These are phyloP conservation scores for Bugula neritina DNA, from an alignment of 2,888 invertebrate genomes.

Conservation along the genomic window DNA sequence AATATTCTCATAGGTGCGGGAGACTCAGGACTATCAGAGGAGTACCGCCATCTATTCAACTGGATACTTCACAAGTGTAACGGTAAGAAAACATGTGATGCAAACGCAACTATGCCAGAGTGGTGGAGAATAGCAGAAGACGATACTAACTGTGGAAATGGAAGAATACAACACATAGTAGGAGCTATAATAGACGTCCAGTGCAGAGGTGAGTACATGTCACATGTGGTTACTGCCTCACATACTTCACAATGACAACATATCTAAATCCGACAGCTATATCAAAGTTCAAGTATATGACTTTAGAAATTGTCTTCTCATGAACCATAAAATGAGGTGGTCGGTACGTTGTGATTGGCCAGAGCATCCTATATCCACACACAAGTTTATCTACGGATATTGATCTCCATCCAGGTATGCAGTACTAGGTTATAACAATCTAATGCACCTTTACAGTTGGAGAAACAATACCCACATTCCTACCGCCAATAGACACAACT, in stretches of 20 bases:
- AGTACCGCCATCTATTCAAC: constrained; percentile 8
- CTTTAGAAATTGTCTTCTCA: too few relatives aligned
- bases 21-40: not conserved
- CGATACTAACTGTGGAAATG: not conserved
- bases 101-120: not conserved
- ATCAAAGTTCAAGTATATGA: too few relatives aligned
- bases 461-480: not conserved
- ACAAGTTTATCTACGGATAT: too few relatives aligned
- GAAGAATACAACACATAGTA: not conserved
- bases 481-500: not conserved
- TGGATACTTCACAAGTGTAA: constrained; percentile 9
- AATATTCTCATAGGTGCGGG: not conserved
- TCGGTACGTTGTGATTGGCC: too few relatives aligned
- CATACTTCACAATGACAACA: too few relatives aligned
- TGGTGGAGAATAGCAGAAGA: not conserved
- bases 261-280: too few relatives aligned
- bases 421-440: too few relatives aligned
- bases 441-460: too few relatives aligned
- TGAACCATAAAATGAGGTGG: too few relatives aligned
- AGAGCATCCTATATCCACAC: too few relatives aligned
- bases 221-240: too few relatives aligned
- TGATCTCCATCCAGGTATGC: too few relatives aligned
- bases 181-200: not conserved
- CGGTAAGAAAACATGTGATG: not conserved
- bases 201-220: constrained; percentile 3